These are phyloP conservation scores for Torymus texanus DNA, from an alignment of 2,888 invertebrate species.

Conservation along the genomic window DNA sequence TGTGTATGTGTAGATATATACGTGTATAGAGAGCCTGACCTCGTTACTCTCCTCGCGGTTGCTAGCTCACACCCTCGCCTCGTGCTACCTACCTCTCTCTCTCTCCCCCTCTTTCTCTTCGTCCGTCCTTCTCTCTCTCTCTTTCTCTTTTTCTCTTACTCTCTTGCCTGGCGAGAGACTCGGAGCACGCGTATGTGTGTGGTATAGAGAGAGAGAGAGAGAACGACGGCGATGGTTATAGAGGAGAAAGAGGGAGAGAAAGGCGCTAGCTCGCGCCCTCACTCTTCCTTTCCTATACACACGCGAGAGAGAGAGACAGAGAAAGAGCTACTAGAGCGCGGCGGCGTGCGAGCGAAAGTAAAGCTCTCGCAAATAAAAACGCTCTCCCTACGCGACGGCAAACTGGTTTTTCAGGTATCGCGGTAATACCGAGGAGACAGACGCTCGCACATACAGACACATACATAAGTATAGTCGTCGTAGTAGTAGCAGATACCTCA, in stretches of 20 bases:
- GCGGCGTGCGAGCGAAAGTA: constrained; percentile 70
- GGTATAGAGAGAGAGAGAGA: constrained; percentile 1
- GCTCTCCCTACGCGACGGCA: constrained; percentile 51
- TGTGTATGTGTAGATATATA: not conserved
- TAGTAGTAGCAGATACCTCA: not conserved
- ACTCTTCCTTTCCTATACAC: constrained; percentile 68
- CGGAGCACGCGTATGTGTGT: too few species aligned
- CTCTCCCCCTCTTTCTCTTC: not conserved
- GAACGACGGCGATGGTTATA: not conserved
- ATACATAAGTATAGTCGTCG: not conserved
- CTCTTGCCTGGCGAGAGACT: too few species aligned
- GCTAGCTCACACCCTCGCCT: constrained; percentile 47
- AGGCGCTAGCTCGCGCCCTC: constrained; percentile 61
- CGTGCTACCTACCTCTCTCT: not conserved
- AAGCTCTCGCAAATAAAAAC: constrained; percentile 62
- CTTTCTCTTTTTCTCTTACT: too few species aligned
- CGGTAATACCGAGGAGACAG: constrained; percentile 66
- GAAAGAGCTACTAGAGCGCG: not conserved
- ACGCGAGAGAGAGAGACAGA: not conserved
- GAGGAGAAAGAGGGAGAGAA: constrained; percentile 11
- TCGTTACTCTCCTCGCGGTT: constrained; percentile 44
- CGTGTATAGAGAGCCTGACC: constrained; percentile 41
- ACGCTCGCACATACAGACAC: not conserved
- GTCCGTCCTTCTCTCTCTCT: too few species aligned
- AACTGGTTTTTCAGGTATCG: constrained; percentile 73